Percentiles rank a stretch among this genome's conserved stretches.
phyloP scores from a whole-genome alignment of 1,140 invertebrate species.

The Antheraea pernyi region DNA sequence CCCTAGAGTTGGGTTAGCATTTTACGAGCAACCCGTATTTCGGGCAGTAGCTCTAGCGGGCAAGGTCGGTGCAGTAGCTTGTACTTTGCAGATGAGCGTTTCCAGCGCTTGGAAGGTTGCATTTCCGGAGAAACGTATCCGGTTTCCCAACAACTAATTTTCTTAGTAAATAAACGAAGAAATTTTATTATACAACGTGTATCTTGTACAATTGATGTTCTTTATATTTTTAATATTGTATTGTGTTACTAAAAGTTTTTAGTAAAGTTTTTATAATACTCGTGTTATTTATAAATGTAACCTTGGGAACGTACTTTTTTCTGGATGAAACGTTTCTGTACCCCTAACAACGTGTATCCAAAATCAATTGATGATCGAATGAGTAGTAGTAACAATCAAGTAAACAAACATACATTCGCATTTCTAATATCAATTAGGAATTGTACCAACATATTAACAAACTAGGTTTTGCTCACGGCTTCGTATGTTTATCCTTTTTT shows the following conservation, averaged over 20 bases:
- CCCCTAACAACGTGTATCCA: too few relatives aligned
- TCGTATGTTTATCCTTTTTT: too few relatives aligned
- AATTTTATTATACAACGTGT: not conserved
- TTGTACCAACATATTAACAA: too few relatives aligned
- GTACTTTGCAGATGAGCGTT: not conserved
- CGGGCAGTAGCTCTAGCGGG: constrained; percentile 52
- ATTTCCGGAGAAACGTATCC: not conserved
- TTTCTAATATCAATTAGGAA: too few relatives aligned
- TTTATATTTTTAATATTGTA: not conserved
- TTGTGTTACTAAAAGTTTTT: not conserved
- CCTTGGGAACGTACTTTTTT: too few relatives aligned
- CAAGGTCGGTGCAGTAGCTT: constrained; percentile 41
- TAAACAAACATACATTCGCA: too few relatives aligned
- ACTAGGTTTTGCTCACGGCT: too few relatives aligned
- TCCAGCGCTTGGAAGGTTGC: not conserved
- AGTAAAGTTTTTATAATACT: not conserved
- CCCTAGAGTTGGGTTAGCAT: constrained; percentile 41
- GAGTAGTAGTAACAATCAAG: too few relatives aligned
- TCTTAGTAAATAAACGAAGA: not conserved
- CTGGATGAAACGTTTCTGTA: too few relatives aligned
- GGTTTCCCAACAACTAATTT: not conserved
- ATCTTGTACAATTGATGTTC: not conserved
- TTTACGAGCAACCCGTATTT: constrained; percentile 48
- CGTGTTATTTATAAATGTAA: too few relatives aligned
- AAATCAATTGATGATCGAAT: too few relatives aligned